phyloP scores from a whole-genome alignment of 2,113 vertebrate genomes.

The Catharus minimus region DNA sequence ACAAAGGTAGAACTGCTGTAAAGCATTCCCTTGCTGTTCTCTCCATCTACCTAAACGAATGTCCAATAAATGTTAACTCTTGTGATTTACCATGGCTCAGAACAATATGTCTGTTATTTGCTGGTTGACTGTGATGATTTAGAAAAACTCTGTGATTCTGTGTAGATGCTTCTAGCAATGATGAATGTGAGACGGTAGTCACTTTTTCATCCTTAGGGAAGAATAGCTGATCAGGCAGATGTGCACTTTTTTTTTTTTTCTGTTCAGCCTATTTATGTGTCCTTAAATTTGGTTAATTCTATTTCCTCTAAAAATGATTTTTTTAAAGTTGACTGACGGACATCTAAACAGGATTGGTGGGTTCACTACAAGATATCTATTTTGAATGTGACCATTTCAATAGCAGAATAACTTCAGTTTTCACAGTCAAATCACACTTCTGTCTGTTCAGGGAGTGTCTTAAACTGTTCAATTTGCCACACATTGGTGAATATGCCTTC shows the following conservation, averaged over 20 bases:
- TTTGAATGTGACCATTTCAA: not conserved
- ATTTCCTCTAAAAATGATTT: not conserved
- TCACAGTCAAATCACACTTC: not conserved
- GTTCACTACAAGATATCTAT: not conserved
- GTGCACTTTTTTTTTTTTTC: not conserved
- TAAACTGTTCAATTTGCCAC: not conserved
- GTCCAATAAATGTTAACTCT: not conserved
- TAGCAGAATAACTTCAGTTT: not conserved
- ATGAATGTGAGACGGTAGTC: not conserved
- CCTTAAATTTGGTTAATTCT: not conserved
- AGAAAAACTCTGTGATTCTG: not conserved
- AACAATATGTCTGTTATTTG: not conserved
- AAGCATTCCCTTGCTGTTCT: not conserved
- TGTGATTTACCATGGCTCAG: not conserved
- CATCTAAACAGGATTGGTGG: not conserved
- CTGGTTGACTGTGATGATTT: not conserved
- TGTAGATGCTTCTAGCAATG: not conserved
- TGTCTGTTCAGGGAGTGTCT: not conserved
- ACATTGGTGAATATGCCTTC: not conserved
- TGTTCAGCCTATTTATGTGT: not conserved
- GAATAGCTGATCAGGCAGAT: not conserved
- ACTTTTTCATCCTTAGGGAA: not conserved
- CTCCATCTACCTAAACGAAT: not conserved
- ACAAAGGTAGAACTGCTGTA: not conserved
- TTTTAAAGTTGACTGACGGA: not conserved